Evolutionary conservation across 1,140 invertebrate genomes (phyloP), one percentile per base, ranked within the genome.

Genomic region (Drosophila sp.): DNA sequence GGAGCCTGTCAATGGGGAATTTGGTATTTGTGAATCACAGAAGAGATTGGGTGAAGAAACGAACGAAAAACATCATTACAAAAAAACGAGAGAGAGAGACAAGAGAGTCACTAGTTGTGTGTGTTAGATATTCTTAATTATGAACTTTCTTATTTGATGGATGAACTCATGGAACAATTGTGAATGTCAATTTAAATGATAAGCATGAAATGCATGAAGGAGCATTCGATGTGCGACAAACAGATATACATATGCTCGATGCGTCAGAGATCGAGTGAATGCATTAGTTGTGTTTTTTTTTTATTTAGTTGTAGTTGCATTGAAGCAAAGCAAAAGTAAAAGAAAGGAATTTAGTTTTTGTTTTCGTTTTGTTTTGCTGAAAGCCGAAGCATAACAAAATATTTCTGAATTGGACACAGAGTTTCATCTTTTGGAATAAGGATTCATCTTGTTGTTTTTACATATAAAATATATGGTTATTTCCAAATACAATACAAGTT

Each of bases 141-240:
- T 47, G n/a, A 6, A 17, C n/a, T n/a, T 47, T 47, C 44, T 47
- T 44, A 17, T 7, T 47, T 74, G 63, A 17, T 11, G 64, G 63
- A 50, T 25, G 32, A 23, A 32, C 55, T 64, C 35, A 65, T 72
- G 63, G 64, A 32, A 44, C 70, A 38, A 47, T 63, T 74, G 72
- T 63, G 64, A 67, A 79, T 82, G 82, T 87, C 75, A 86, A 86
- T 86, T 86, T 86, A 86, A 76, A 79, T 86, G 82, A 87, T 86
- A 87, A 83, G 80, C 80, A 66, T 67, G 75, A 17, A 60, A 63
- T 65, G 64, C 29, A 56, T 60, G 66, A 68, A 61, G 66, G 67
- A 60, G 58, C 47, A 62, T 35, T 66, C 54, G 60, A 58, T 66
- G 81, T 85, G 82, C 82, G 50, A 66, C 64, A 54, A 65, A 61